Evolutionary conservation across 1,140 invertebrate species (phyloP), one percentile per base, ranked within the genome.

Genomic region (Campoletis sonorensis): DNA sequence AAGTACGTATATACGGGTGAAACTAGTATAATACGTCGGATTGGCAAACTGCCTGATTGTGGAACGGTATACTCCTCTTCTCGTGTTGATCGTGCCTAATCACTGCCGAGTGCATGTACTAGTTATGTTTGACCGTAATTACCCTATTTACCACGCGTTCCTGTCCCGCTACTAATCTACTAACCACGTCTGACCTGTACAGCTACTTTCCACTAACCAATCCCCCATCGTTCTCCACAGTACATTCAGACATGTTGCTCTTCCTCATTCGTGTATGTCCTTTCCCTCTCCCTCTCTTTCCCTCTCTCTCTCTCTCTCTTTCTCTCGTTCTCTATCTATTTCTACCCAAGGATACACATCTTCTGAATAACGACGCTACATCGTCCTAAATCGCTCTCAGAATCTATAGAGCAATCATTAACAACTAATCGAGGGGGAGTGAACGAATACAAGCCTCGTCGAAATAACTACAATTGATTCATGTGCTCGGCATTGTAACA

Each of bases 41-140:
- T 77, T 77, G 75, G 75, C 75, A 77, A 64, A 77, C 75, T 77
- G 54, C 75, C 75, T 64, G 75, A 77, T 77, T 77, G 75, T 77
- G 7, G 67, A 33, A 70, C 67, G 23, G 30, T 70, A 33, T 3
- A n/a, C 11, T 21, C 58, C 76, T 64, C 33, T 64, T 67, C 76
- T 78, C 58, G 33, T 78, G 76, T 78, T 78, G 76, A 78, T 78
- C 76, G 21, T 78, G 61, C 33, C 76, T 78, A 78, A 78, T 78
- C 76, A 78, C 15, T 78, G 61, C 61, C 61, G 54, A 64, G 76
- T 67, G 33, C 76, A 78, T 78, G 76, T 78, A 78, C 76, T 26
- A 61, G 76, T 78, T 78, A 78, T 78, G 76, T 78, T 78, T 78
- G 76, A 78, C 58, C 76, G 76, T 78, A 78, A 78, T 78, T 58